Evolutionary conservation across 2,797 vertebrate species (phyloP).

Genomic region (Phalanger gymnotis): DNA sequence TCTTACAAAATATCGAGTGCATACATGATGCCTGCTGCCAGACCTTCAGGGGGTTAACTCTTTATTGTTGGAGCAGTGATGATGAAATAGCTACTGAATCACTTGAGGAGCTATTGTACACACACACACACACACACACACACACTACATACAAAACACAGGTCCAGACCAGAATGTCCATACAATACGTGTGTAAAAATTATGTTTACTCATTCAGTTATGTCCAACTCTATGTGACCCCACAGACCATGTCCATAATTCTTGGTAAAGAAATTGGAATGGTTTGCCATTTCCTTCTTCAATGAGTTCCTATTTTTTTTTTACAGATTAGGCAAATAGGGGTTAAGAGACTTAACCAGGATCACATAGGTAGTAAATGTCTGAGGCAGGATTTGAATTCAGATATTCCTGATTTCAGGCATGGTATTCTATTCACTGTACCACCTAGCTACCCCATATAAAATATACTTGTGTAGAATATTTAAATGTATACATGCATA

Average conservation of each 20-base stretch:
- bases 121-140: background rate
- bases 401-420: background rate
- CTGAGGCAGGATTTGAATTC: background rate
- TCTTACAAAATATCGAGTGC: background rate
- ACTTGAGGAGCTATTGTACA: background rate
- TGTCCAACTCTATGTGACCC: background rate
- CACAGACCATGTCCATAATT: background rate
- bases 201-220: background rate
- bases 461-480: background rate
- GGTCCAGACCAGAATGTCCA: background rate
- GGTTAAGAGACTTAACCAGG: background rate
- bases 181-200: background rate
- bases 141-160: background rate
- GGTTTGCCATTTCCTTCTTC: background rate
- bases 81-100: background rate
- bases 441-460: background rate
- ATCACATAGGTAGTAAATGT: background rate
- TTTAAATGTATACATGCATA: background rate
- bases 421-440: background rate
- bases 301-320: background rate
- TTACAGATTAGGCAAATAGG: background rate
- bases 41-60: background rate
- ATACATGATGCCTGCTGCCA: background rate
- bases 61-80: conserved; percentile 15
- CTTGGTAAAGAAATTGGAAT: background rate